Evolutionary conservation across 2,888 invertebrate genomes (phyloP), one percentile per base, ranked within the genome.

Genomic region (Dexiosoma caninum): DNA sequence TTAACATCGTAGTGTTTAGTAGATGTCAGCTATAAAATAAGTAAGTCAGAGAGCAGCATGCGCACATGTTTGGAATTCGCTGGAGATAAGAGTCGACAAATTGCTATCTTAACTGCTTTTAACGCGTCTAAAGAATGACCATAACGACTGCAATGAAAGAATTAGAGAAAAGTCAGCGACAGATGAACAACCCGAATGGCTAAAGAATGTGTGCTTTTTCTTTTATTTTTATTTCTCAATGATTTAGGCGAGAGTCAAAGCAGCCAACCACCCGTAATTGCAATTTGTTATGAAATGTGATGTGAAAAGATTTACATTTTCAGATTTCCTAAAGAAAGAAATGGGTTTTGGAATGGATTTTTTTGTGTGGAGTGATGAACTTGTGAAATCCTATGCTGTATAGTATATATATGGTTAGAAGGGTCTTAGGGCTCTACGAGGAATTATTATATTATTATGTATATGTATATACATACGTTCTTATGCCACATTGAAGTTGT

Each of bases 31-130:
- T 77, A 81, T 77, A 74, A 81, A 81, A 77, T 74, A 77, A 81
- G 81, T 81, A 81, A 81, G 81, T 74, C 81, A 81, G 77, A 77
- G 81, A 77, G 81, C 81, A 81, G 81, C 77, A 81, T 77, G 81
- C 69, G 81, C 81, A 69, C 81, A 81, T 81, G 81, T 81, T 77
- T 81, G 81, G 77, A 81, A 81, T 81, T 81, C 81, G 51, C 81
- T 57, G 77, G 64, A 81, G 81, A 81, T 81, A 81, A 81, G 72
- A 81, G 81, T 77, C 81, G 77, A 81, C 81, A 81, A 81, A 81
- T 81, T 81, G 81, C 81, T 81, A 81, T 81, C 81, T 81, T 81
- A 81, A 81, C 81, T 81, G 81, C 81, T 77, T 81, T 81, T 81
- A 81, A 81, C 77, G 77, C 81, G 81, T 81, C 77, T 74, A 59